Base-by-base conservation (phyloP, 2,797 vertebrate species). In the Orientallactaga sibirica region DNA sequence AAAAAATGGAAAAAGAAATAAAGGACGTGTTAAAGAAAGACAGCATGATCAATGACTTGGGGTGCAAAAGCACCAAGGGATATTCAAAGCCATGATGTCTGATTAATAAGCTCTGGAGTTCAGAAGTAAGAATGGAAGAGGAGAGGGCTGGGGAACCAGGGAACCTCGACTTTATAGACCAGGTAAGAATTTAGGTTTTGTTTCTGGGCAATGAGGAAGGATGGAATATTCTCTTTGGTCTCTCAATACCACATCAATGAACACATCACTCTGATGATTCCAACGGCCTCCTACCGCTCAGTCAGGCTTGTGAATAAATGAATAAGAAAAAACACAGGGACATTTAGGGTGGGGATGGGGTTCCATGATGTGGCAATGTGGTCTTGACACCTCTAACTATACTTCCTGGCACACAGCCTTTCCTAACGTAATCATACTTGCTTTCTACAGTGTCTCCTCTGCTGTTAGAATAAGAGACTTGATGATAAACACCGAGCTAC, bases 381-480 rank as follows among this genome's bases (percentile, higher is more conserved):
- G 33, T 3, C 16, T 27, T 84, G 41, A 43, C 14, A 73, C 22
- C 18, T 76, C 12, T 14, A 71, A 14, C 55, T 41, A 88, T 67
- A 75, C 43, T 81, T 37, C 52, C 29, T 61, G 70, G 25, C 2
- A 86, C 20, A 55, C 14, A 22, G 29, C 25, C 62, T 80, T 85
- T 70, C 43, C 86, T 20, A 62, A 76, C n/a, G 83, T 80, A 84
- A 61, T 80, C 67, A 52, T 33, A 20, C 64, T 90, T 91, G 64
- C 7, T 80, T 58, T 62, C 25, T 25, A 37, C 3, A n/a, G 25
- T 61, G 7, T 24, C 48, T 86, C 77, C 16, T 33, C 74, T 74
- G 18, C 25, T 52, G 61, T 61, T 27, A 84, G 22, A 33, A 67
- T 33, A 90, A 86, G 24, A 73, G 20, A 37, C 29, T n/a, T 71